A percentile compares a stretch with the other conserved stretches of the same genome.
phyloP scores from a whole-genome alignment of 2,113 vertebrate genomes.

The Riparia riparia region DNA sequence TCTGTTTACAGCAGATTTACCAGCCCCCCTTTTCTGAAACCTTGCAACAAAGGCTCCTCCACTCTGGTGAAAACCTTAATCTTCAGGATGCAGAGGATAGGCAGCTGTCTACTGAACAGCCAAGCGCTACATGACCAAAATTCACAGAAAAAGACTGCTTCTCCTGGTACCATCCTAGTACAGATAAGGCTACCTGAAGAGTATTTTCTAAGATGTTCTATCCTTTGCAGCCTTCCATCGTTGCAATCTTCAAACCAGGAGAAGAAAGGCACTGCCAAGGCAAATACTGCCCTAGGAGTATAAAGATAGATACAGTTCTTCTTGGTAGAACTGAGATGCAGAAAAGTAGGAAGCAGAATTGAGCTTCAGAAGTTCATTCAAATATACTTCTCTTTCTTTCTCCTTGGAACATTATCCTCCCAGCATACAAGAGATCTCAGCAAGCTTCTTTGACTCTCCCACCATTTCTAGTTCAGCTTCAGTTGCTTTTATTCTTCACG shows the following conservation, averaged over 20 bases:
- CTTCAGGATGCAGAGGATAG: constrained; percentile 2
- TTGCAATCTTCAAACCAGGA: neutral
- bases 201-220: neutral
- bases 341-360: neutral
- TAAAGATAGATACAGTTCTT: neutral
- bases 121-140: neutral
- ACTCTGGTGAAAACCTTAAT: constrained; percentile 13
- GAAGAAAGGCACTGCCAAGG: neutral
- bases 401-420: neutral
- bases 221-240: neutral
- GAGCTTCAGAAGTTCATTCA: constrained; percentile 3
- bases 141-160: neutral
- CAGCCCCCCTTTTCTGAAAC: neutral
- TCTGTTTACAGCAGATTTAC: constrained; percentile 35
- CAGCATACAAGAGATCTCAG: neutral
- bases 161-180: neutral
- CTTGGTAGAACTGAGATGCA: neutral
- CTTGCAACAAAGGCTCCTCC: constrained; percentile 29
- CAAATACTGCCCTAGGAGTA: neutral
- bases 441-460: neutral
- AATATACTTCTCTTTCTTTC: neutral
- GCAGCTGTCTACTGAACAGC: neutral
- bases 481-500: neutral
- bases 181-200: neutral
- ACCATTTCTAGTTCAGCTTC: neutral